Base-by-base conservation (phyloP, 2,888 invertebrate species). In the Polydrusus tereticollis region DNA sequence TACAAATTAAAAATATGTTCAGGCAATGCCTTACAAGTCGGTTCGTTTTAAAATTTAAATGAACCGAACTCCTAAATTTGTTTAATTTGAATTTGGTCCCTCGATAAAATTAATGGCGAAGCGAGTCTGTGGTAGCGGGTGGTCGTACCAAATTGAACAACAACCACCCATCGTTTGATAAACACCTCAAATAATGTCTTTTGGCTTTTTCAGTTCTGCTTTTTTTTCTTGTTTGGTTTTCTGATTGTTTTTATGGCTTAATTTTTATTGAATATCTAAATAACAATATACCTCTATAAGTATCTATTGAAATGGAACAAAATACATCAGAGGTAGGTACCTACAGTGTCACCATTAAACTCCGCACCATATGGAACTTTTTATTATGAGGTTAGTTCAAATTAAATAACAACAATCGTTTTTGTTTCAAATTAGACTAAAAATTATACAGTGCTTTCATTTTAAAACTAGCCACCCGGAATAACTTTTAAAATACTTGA, bases 131-230 rank as follows among this genome's bases (percentile, higher is more conserved):
- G 41, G 18, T 65, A 47, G 70, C 70, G 70, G 70, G 70, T 52
- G 70, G 70, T 59, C 64, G 52, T 18, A 23, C 58, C 70, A 70
- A 70, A 70, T 70, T 70, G 38, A 65, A 70, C 70, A 63, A 64
- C 38, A n/a, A 73, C 73, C 73, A 59, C 73, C 73, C 68, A 52
- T 52, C 16, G 73, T 20, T 69, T 73, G 73, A 69, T 59, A 64
- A 73, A 73, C 73, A 63, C 64, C n/a, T 47, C 47, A 38, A 57
- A 64, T 70, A 65, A 65, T 70, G 64, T 52, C 55, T 70, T 41
- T 57, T 41, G 64, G 58, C 29, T 70, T 18, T 64, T 64, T 70
- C 29, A 65, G n/a, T n/a, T n/a, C n/a, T n/a, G n/a, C n/a, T n/a
- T n/a, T 64, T 26, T 26, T 21, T 20, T 29, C 12, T 43, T 65